Evolutionary conservation across 2,113 vertebrate genomes (phyloP), one percentile per base, ranked within the genome.

Genomic region (Oceanodroma tethys): DNA sequence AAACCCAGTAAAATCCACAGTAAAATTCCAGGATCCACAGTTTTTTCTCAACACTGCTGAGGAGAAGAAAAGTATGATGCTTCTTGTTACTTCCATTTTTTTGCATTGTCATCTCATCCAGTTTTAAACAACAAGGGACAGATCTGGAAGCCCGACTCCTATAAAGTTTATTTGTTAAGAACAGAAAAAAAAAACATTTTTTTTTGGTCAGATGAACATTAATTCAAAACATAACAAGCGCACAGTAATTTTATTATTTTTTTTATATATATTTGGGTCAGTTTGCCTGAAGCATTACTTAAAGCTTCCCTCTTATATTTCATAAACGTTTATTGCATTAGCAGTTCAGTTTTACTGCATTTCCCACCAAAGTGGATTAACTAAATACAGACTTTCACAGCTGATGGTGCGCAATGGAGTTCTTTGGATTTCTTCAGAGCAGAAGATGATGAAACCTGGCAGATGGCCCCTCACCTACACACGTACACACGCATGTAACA

Each of bases 1-100:
- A 94, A 83, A 86, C 67, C 7, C 95, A 89, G 91, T 58, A 79
- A 95, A 93, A 94, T 86, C 86, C 95, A 92, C 73, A 38, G 95
- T 2, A 70, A 50, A 89, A 95, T 59, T 65, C 97, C 92, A 52
- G 86, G 92, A 88, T 96, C 96, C 90, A 32, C 25, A 86, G 83
- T 71, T 96, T 94, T 87, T 80, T 79, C 83, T 96, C 74, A 86
- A 75, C 80, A 67, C 74, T 80, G 94, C 65, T 76, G 94, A 96
- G 79, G 63, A 73, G 84, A 95, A 90, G 86, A 92, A 84, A 93
- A 97, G 95, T 48, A 30, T 6, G 91, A 88, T 75, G 88, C 82
- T 94, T 68, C 95, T 91, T 43, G 68, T 26, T 67, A 56, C 75
- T 90, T 95, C 67, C 90, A 83, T 10, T 81, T 73, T 86, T 63